Percentiles rank a stretch among this genome's conserved stretches.
phyloP scores from a whole-genome alignment of 30 jellyfish, hydroid and myxozoan genomes.

The Aurelia sp. region DNA sequence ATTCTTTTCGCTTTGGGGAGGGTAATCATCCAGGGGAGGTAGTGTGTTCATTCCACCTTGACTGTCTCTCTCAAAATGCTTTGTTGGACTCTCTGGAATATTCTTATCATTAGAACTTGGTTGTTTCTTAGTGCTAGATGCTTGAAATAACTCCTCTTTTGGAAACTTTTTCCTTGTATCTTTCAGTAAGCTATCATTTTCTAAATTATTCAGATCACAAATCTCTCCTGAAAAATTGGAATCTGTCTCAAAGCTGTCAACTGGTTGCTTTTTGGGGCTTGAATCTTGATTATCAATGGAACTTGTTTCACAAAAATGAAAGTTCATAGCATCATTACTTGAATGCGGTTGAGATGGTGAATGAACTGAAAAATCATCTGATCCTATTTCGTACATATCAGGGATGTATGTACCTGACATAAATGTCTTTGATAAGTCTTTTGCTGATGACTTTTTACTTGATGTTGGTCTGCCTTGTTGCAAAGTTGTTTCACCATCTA shows the following conservation, averaged over 20 bases:
- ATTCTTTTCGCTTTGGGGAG: conserved; percentile 4
- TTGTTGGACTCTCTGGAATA: neutral
- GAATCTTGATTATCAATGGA: neutral
- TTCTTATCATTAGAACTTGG: neutral
- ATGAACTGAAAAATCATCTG: conserved; percentile 2
- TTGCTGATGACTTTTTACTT: conserved; percentile 3
- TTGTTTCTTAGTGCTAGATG: conserved; percentile 35
- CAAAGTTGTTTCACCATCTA: no score
- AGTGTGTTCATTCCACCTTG: neutral
- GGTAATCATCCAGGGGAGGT: conserved; percentile 72
- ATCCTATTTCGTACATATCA: conserved; percentile 23
- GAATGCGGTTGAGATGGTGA: neutral
- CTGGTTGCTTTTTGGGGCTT: neutral
- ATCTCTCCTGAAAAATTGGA: conserved; percentile 44
- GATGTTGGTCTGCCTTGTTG: no score
- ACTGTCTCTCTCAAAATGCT: neutral
- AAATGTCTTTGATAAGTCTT: neutral
- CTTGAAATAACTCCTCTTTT: conserved; percentile 53
- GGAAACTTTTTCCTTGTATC: conserved; percentile 59
- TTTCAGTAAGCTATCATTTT: conserved; percentile 27
- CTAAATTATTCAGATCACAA: conserved; percentile 39
- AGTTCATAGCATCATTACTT: neutral
- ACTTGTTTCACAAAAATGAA: no score
- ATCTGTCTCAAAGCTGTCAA: conserved; percentile 24
- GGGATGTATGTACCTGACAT: conserved; percentile 3